Evolutionary conservation across 2,797 vertebrate species (phyloP).

Genomic region (Moxostoma hubbsi): DNA sequence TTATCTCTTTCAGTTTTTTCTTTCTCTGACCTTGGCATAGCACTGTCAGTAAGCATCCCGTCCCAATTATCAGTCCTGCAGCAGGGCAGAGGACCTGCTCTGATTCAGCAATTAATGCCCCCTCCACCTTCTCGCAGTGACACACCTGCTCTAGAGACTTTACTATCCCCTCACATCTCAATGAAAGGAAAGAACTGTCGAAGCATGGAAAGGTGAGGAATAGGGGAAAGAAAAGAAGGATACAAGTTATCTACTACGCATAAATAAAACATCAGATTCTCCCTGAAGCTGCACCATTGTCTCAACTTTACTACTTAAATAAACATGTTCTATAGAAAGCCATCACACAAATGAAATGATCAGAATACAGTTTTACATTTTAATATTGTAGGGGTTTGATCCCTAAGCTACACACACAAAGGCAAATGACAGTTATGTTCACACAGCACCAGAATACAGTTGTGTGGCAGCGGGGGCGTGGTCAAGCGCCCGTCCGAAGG

Average conservation of each 20-base stretch:
- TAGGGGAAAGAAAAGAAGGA: background rate
- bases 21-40: slow-evolving; percentile 46
- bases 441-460: no score
- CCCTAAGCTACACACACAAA: background rate
- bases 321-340: background rate
- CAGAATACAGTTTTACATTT: slow-evolving; percentile 7
- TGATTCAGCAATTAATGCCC: slow-evolving; percentile 50
- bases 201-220: slow-evolving; percentile 12
- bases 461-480: no score
- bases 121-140: slow-evolving; percentile 28
- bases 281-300: background rate
- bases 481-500: no score
- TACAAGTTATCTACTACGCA: slow-evolving; percentile 8
- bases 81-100: slow-evolving; percentile 54
- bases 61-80: slow-evolving; percentile 55
- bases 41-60: slow-evolving; percentile 42
- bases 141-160: slow-evolving; percentile 19
- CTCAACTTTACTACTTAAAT: slow-evolving; percentile 4
- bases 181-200: background rate
- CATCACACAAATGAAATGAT: slow-evolving; percentile 4
- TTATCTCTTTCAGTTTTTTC: slow-evolving; percentile 31
- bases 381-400: background rate
- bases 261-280: slow-evolving; percentile 19
- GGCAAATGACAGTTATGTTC: background rate
- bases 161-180: slow-evolving; percentile 21